Base-by-base conservation (phyloP, 2,113 vertebrate genomes). In the Egretta garzetta region DNA sequence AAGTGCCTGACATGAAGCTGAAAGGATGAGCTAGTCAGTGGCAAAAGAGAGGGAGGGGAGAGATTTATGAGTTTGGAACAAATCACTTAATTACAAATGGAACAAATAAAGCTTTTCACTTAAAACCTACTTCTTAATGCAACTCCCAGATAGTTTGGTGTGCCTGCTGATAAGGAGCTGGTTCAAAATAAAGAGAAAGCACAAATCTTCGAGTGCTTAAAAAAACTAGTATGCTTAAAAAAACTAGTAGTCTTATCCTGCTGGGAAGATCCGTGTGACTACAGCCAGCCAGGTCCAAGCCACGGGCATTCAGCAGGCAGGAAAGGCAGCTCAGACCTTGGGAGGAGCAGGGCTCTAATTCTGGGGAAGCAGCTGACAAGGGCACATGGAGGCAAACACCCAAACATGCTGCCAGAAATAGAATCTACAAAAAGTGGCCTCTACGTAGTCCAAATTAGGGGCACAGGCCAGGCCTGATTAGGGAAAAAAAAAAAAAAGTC, bases 41-140 rank as follows among this genome's bases (percentile, higher is more conserved):
- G 50, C n/a, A 71, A 50, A 80, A 53, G 55, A 55, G 63, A 39
- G 50, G 79, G 47, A n/a, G 11, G 80, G 17, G 30, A 75, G 35
- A 87, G 49, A 95, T 94, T 77, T 79, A 68, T 49, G 73, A 84
- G 28, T 80, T 85, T 82, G 58, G 56, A 96, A 91, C 70, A 90
- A 86, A 96, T 94, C n/a, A 64, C 37, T 89, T 91, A 68, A 95
- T 93, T 96, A 83, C 79, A 88, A 55, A 82, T n/a, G 17, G 82
- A 92, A 92, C 0, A 4, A 95, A 95, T 83, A 93, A 91, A 88
- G 79, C 62, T 92, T 92, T 92, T 88, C 66, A 66, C 58, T 77
- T 70, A 75, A 90, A 95, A 59, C 28, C 64, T 72, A 37, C 70
- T 90, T 55, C 80, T 52, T 85, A 91, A 85, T 70, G 63, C 71